Evolutionary conservation across 2,888 invertebrate species (phyloP), one percentile per base, ranked within the genome.

Genomic region (Eurois occulta): DNA sequence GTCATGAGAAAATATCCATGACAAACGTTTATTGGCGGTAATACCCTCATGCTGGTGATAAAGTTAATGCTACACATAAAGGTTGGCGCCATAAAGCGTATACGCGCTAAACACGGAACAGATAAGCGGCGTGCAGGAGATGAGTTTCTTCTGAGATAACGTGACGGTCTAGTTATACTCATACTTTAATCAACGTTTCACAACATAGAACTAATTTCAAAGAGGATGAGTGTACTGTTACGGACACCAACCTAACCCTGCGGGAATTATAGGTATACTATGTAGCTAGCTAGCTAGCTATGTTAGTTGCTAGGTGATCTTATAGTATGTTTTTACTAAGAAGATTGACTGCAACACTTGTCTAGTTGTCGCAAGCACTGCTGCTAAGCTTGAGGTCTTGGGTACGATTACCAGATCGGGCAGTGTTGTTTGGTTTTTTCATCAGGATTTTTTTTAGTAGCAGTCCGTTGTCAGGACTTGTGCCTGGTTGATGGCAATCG

Each of bases 21-120:
- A 70, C 43, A 72, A 21, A 35, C 71, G 48, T 78, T 82, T 72
- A 83, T 72, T 73, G 73, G 55, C 28, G 55, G 68, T 74, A 72
- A 77, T 77, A 74, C 52, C 38, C 10, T 62, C 32, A 24, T 35
- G 71, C 13, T 41, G 69, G 69, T 72, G 73, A 80, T 84, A 84
- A 84, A 80, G 48, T 80, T 80, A 77, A 84, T 74, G 74, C 43
- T 46, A n/a, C 46, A 55, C 72, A 68, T 85, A 78, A 85, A 84
- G 75, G 78, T 75, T 75, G 72, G 28, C 65, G 69, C 76, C 78
- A 48, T 85, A 73, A 75, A 75, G 43, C 69, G 69, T 67, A 46
- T 55, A 55, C 62, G 66, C 72, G 69, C 73, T 74, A 46, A 68
- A 35, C 62, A 52, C 21, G 11, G 43, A n/a, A 60, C 62, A 55